Evolutionary conservation across 2,113 vertebrate genomes (phyloP), one percentile per base, ranked within the genome.

Genomic region (Gymnocephalus cernua): DNA sequence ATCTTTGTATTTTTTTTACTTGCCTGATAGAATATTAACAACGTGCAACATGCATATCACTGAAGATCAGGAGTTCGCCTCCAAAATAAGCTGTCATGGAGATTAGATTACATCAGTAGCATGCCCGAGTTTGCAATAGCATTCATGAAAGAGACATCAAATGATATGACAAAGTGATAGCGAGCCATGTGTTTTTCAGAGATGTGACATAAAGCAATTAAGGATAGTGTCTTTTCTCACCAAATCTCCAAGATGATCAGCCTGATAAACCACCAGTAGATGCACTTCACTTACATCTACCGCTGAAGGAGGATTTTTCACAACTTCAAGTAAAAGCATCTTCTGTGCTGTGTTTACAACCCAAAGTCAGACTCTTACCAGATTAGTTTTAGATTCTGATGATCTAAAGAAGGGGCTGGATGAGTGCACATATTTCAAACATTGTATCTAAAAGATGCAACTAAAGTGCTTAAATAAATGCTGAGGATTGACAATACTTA

Each of bases 121-220:
- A 62, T 74, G 38, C 48, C 41, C 4, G 41, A 74, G 45, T 84
- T 80, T 78, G 64, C 47, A 61, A 48, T 53, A 79, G 23, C 21
- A 77, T 78, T 82, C 53, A 80, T 80, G 89, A 76, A 87, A 82
- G 82, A 79, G 38, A 74, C 72, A 74, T 83, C 57, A 80, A 74
- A 76, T 78, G 41, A 69, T 72, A 18, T 69, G 74, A 85, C 71
- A 57, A 81, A 58, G n/a, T 74, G 59, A 80, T 12, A 32, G n/a
- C 19, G 18, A 72, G 74, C 44, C 70, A 71, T 80, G 54, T 27
- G n/a, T 75, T 74, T 81, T 73, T 74, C n/a, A 27, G 54, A 72
- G 83, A 82, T 84, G 61, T 53, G 66, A 79, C 54, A 57, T 45
- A 62, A 84, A 90, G 58, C 63, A 80, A 86, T 83, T 82, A 84